Percentiles rank a stretch among this genome's conserved stretches.
These are phyloP conservation scores for Coptodon rendalli DNA, from an alignment of 2,113 vertebrate species.

Conservation along the genomic window DNA sequence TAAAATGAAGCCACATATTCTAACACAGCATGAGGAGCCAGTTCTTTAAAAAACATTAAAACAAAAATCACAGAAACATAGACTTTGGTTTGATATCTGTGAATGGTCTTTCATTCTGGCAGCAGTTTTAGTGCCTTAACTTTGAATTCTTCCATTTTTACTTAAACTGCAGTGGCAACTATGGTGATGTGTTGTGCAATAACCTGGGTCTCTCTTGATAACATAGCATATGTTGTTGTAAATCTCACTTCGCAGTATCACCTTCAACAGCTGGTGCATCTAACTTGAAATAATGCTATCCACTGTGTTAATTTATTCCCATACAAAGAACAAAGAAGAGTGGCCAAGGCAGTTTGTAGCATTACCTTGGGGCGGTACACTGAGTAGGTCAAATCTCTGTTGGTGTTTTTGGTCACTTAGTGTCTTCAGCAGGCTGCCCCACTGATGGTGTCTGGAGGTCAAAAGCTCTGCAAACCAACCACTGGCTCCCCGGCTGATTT, in stretches of 20 bases:
- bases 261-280: neutral
- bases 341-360: neutral
- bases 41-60: neutral
- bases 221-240: neutral
- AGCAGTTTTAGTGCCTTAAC: conserved; percentile 58
- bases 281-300: neutral
- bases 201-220: neutral
- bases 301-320: neutral
- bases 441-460: neutral
- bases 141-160: conserved; percentile 40
- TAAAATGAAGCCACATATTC: neutral
- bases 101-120: neutral
- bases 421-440: neutral
- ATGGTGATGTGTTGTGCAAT: neutral
- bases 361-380: neutral
- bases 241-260: neutral
- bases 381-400: neutral
- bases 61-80: neutral
- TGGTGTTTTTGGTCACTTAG: neutral
- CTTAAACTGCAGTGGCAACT: neutral
- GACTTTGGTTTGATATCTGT: neutral
- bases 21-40: neutral
- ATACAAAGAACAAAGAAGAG: neutral
- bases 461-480: neutral
- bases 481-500: neutral